These are phyloP conservation scores for Orthonychiurus folsomi DNA, from an alignment of 2,888 invertebrate genomes.

Conservation along the genomic window DNA sequence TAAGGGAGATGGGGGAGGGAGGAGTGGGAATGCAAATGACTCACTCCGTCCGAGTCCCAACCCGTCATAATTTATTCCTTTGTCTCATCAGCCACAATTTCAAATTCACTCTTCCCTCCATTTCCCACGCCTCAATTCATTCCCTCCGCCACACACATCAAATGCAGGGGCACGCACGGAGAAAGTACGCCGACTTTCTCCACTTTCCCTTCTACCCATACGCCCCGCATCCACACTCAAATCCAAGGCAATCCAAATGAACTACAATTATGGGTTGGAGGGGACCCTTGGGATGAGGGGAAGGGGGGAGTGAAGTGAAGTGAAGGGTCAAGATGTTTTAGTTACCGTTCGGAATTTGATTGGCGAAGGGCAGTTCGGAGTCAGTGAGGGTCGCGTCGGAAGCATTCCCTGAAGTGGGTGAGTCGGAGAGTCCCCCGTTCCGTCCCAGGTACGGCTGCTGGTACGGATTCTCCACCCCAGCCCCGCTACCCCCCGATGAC, in stretches of 20 bases:
- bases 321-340: background rate
- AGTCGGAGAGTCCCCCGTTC: constrained; percentile 59
- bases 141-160: background rate
- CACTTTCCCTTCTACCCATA: background rate
- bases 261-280: background rate
- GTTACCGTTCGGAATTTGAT: constrained; percentile 73
- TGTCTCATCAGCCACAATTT: background rate
- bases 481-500: too few relatives aligned
- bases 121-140: background rate
- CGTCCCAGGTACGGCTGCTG: constrained; percentile 35
- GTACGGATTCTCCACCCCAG: constrained; percentile 36
- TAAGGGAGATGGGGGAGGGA: constrained; percentile 28
- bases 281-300: background rate
- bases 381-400: constrained; percentile 77
- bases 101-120: background rate
- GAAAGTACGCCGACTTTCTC: too few relatives aligned
- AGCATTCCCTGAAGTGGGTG: constrained; percentile 74
- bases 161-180: background rate
- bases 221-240: background rate
- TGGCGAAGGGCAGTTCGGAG: constrained; percentile 69
- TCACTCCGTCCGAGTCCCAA: background rate
- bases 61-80: background rate
- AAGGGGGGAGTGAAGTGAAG: background rate
- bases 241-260: background rate
- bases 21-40: background rate